These are phyloP conservation scores for Sciurus vulgaris DNA, from an alignment of 2,797 vertebrate genomes.

Conservation along the genomic window DNA sequence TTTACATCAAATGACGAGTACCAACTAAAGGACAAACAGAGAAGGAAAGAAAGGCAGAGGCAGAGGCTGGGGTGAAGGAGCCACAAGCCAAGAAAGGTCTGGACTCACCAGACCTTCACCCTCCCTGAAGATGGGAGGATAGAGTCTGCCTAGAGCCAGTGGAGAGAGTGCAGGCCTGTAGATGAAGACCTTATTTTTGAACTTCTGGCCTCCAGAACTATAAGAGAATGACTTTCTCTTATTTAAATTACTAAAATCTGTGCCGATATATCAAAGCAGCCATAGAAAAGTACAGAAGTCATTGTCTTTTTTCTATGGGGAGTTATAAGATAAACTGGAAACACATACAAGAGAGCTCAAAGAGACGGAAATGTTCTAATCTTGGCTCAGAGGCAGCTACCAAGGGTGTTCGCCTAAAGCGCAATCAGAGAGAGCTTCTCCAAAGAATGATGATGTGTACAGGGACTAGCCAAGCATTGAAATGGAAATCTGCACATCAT, in stretches of 20 bases:
- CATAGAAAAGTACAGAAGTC: background rate
- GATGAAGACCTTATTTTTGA: background rate
- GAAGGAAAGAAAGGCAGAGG: background rate
- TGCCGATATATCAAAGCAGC: background rate
- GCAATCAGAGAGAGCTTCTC: background rate
- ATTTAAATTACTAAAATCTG: background rate
- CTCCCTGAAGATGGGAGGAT: too few species aligned
- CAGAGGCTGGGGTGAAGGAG: background rate
- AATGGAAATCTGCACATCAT: background rate
- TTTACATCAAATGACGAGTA: background rate
- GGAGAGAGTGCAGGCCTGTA: rapidly evolving
- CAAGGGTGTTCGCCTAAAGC: background rate
- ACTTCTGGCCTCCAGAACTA: background rate
- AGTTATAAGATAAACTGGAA: background rate
- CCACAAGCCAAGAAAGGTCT: background rate
- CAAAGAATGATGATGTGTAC: background rate
- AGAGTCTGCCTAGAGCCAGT: background rate
- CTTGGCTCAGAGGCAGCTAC: background rate
- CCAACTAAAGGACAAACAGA: background rate
- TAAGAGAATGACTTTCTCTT: background rate
- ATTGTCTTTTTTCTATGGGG: background rate
- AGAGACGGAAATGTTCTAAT: background rate
- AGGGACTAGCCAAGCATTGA: background rate
- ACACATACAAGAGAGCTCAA: background rate
- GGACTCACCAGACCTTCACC: background rate